phyloP scores from a whole-genome alignment of 2,888 invertebrate genomes.

The Phymatocera aterrima region DNA sequence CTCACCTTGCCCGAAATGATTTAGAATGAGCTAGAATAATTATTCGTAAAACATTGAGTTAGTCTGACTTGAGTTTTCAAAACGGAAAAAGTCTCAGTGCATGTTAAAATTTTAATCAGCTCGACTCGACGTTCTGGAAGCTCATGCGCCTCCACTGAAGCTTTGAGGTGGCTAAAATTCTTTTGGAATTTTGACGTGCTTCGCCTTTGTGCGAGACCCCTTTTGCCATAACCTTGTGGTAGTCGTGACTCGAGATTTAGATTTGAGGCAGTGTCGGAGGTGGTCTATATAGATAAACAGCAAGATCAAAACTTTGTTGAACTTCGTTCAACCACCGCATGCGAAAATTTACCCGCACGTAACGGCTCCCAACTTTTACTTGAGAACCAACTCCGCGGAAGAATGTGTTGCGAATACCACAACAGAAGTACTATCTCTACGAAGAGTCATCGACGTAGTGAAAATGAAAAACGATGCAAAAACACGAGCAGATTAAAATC shows the following conservation, averaged over 20 bases:
- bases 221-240: slow-evolving; percentile 5
- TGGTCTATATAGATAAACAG: slow-evolving; percentile 19
- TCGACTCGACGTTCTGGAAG: neutral
- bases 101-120: slow-evolving; percentile 19
- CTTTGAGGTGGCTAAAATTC: slow-evolving; percentile 23
- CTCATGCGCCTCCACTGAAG: neutral
- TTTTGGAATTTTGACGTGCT: slow-evolving; percentile 7
- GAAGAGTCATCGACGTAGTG: neutral
- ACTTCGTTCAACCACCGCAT: slow-evolving; percentile 4
- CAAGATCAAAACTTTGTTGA: slow-evolving; percentile 11
- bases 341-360: slow-evolving; percentile 21
- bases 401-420: slow-evolving; percentile 1
- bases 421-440: neutral
- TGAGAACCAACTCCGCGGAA: neutral
- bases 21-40: no score
- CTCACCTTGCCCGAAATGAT: neutral
- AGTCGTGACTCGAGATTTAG: neutral
- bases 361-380: slow-evolving; percentile 11
- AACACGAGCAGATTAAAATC: neutral
- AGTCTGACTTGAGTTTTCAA: neutral
- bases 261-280: slow-evolving; percentile 17
- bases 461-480: neutral
- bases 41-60: neutral
- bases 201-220: slow-evolving; percentile 1
- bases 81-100: neutral